Base-by-base conservation (phyloP, 2,113 vertebrate genomes). In the Aspiorhynchus laticeps region DNA sequence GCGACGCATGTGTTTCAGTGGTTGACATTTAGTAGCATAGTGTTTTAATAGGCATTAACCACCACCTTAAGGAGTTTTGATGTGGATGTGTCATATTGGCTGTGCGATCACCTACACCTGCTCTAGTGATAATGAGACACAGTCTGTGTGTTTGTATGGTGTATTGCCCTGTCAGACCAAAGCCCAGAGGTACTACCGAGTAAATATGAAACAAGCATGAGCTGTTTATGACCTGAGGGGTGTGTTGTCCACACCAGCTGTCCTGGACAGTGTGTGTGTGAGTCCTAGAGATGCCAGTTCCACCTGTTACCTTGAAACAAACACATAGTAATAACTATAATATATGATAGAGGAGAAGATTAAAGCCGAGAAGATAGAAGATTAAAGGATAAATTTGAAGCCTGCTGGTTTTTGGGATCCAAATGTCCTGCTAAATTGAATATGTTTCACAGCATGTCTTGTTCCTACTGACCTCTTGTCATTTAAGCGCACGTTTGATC, bases 241-340 rank as follows among this genome's bases (percentile, higher is more conserved):
- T 46, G 85, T 90, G 89, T 87, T 84, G 82, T 90, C 85, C 83
- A 87, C 83, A 88, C 87, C 87, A 83, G 86, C 87, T 90, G 89
- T 88, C 83, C 79, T 43, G 31, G 12, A 74, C 79, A 4, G 76
- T 87, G 87, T 88, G 78, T 24, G 51, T 48, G 84, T 38, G 87
- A 53, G 73, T 81, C 46, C 82, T 53, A 46, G 43, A 61, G 56
- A 82, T 82, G 74, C 75, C 78, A 41, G 84, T 76, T 84, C 76
- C 86, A 87, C 69, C 82, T 59, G 78, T 79, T 76, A 82, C 78
- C 69, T 41, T 46, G 43, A 73, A 28, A 71, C 80, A 43, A 78
- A 81, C 67, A 26, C 78, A 86, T 65, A 11, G 67, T 84, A 80
- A 69, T 76, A 88, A 76, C 63, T 26, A n/a, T 74, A 53, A 84